A percentile compares a stretch with the other conserved stretches of the same genome.
Evolutionary conservation across 1,140 invertebrate genomes (phyloP).

Genomic region (Drosophila varians): DNA sequence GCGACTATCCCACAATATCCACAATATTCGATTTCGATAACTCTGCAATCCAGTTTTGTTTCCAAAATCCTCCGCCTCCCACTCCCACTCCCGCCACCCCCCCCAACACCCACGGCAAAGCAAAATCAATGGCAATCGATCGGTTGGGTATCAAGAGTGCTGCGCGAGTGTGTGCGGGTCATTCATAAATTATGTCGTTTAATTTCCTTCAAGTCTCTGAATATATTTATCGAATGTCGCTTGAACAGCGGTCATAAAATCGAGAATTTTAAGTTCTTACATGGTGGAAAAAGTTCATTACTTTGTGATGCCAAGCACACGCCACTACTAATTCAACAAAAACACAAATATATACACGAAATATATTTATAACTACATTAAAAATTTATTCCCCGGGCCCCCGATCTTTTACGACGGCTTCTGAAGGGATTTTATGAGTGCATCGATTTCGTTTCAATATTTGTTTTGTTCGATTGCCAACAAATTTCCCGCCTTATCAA

Average conservation of each 20-base stretch:
- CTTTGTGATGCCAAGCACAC: slow-evolving; percentile 36
- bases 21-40: neutral
- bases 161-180: slow-evolving; percentile 17
- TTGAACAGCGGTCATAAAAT: slow-evolving; percentile 56
- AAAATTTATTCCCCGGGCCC: slow-evolving; percentile 37
- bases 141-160: slow-evolving; percentile 11
- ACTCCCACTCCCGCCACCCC: neutral
- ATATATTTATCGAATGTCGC: slow-evolving; percentile 46
- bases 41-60: slow-evolving; percentile 1
- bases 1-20: neutral
- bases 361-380: slow-evolving; percentile 30
- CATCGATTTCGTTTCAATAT: slow-evolving; percentile 55
- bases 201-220: slow-evolving; percentile 11
- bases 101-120: too few relatives aligned
- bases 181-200: slow-evolving; percentile 51
- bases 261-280: slow-evolving; percentile 50
- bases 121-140: slow-evolving; percentile 11
- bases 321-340: slow-evolving; percentile 26
- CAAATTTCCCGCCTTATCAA: slow-evolving; percentile 11
- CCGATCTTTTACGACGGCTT: slow-evolving; percentile 53
- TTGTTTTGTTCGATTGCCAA: slow-evolving; percentile 43
- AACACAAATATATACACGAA: slow-evolving; percentile 5
- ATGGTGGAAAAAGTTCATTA: slow-evolving; percentile 67
- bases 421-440: slow-evolving; percentile 41
- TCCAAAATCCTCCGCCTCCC: neutral